phyloP scores from a whole-genome alignment of 2,797 vertebrate genomes.

The Caiman crocodilus region DNA sequence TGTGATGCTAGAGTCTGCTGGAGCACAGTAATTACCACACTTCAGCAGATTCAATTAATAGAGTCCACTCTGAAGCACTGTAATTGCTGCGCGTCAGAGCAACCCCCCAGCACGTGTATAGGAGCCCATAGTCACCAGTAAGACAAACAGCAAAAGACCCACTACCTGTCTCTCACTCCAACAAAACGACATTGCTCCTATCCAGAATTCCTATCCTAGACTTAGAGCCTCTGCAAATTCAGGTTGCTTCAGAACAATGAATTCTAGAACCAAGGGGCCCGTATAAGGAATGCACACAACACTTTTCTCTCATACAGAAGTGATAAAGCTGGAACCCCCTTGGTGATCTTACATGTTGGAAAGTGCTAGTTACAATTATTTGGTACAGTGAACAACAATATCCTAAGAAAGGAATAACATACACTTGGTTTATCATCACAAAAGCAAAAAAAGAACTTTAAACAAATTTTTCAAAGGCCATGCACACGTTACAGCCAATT shows the following conservation, averaged over 20 bases:
- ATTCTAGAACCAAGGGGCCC: background rate
- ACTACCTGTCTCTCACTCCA: background rate
- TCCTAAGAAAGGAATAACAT: background rate
- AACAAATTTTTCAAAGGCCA: background rate
- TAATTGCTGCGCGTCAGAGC: too few species aligned
- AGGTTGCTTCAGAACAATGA: background rate
- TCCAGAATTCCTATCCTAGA: background rate
- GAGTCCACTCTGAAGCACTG: too few species aligned
- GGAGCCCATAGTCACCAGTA: background rate
- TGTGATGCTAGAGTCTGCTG: too few species aligned
- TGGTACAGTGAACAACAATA: background rate
- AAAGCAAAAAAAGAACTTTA: background rate
- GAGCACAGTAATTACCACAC: too few species aligned
- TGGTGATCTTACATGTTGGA: background rate
- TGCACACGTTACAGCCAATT: background rate
- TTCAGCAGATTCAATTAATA: too few species aligned
- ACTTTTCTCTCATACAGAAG: fast-evolving
- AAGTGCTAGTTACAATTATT: background rate
- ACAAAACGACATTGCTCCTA: background rate
- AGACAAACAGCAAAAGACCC: background rate
- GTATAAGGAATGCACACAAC: background rate
- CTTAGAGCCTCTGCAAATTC: background rate
- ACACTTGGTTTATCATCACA: fast-evolving
- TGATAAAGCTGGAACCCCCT: background rate
- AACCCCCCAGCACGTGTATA: too few species aligned